A percentile compares a stretch with the other conserved stretches of the same genome.
phyloP scores from a whole-genome alignment of 2,888 invertebrate species.

The Therioaphis trifolii region DNA sequence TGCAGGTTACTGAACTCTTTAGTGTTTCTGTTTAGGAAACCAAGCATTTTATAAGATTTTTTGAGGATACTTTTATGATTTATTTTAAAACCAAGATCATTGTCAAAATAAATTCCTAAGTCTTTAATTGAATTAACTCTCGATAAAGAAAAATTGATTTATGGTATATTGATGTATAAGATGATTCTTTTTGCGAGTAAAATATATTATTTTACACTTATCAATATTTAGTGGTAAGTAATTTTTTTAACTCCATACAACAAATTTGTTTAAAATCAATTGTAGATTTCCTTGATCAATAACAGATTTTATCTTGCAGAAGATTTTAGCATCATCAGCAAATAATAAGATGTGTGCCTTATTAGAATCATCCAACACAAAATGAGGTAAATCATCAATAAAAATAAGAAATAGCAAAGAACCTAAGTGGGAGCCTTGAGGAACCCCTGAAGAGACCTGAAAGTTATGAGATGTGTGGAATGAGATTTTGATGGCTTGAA shows the following conservation, averaged over 20 bases:
- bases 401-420: too few species aligned
- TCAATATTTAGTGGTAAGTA: background rate
- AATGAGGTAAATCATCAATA: too few species aligned
- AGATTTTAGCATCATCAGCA: too few species aligned
- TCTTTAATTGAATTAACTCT: conserved; percentile 2
- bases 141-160: background rate
- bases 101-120: conserved; percentile 17
- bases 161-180: background rate
- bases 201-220: background rate
- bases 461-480: conserved; percentile 51
- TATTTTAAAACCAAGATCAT: background rate
- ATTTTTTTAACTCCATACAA: background rate
- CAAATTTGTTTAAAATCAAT: conserved; percentile 1
- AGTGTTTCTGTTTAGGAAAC: too few species aligned
- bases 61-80: too few species aligned
- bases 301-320: background rate
- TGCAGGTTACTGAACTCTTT: background rate
- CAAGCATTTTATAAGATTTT: too few species aligned
- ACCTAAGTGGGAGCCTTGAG: conserved; percentile 64
- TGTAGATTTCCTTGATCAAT: conserved; percentile 1
- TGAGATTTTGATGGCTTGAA: conserved; percentile 61
- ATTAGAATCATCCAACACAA: too few species aligned
- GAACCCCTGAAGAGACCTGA: conserved; percentile 63
- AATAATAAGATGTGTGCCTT: too few species aligned
- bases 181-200: background rate